Base-by-base conservation (phyloP, 2,888 invertebrate genomes). In the Cynaeus angustus region DNA sequence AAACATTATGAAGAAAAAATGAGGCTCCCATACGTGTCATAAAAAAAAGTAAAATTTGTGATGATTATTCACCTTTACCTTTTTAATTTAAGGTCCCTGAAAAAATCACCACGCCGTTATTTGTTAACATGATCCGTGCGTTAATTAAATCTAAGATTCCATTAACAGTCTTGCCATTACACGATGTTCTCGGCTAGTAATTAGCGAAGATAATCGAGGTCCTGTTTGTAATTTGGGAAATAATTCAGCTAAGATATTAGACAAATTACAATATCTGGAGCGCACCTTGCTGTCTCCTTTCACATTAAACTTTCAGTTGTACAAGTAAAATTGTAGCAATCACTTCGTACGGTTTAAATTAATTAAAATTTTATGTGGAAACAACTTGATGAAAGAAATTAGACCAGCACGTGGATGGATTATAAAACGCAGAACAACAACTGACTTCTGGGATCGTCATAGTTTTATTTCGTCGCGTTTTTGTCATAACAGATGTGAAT, bases 141-240 rank as follows among this genome's bases (percentile, higher is more conserved):
- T 58, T 68, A 69, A 69, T 69, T 69, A 65, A 69, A 69, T 69
- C 37, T 52, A 41, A 45, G 59, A 43, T 65, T 45, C 64, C 41
- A 68, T 68, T 68, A 68, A 50, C 65, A 53, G 43, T 55, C 64
- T 64, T 50, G 50, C 50, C 50, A 48, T 62, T 59, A 68, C 69
- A 70, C 48, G 50, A 13, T 16, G 53, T 59, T 65, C 48, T 48
- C 37, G 26, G 37, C 50, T 58, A 12, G 65, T 69, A 65, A 69
- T 69, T 65, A 64, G 64, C 45, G 14, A 37, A 38, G 70, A 70
- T 70, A 65, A 70, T 70, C 66, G 66, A 53, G 69, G 52, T 59
- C 59, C 59, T 53, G 30, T 43, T 52, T 45, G 21, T 30, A 66
- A 66, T 66, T 70, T 59, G 46, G 21, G 53, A 52, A 55, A 66